These are phyloP conservation scores for Nipponia nippon DNA, from an alignment of 2,113 vertebrate genomes.

Conservation along the genomic window DNA sequence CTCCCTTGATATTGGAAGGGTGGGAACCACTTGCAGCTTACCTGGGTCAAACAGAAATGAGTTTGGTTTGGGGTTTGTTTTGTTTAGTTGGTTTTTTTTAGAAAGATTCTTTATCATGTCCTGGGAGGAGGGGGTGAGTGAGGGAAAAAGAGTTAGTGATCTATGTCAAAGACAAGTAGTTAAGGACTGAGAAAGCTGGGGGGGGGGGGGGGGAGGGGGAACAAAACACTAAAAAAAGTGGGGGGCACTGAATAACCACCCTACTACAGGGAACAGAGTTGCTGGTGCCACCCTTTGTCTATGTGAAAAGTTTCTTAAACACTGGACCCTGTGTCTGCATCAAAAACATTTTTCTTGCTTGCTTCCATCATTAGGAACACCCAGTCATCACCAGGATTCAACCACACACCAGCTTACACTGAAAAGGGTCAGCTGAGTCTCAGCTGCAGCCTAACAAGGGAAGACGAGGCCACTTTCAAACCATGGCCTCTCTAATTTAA, in stretches of 20 bases:
- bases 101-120: background rate
- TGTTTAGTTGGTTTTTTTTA: background rate
- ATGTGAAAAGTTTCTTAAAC: background rate
- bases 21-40: background rate
- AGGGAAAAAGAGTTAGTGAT: background rate
- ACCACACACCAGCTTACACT: background rate
- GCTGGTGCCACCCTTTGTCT: background rate
- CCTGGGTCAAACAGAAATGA: background rate
- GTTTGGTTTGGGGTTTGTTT: background rate
- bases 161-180: background rate
- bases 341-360: background rate
- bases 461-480: background rate
- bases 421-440: background rate
- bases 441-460: background rate
- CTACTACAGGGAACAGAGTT: background rate
- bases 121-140: rapidly evolving
- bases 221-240: too few species aligned
- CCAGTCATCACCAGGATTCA: background rate
- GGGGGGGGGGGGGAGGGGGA: too few species aligned
- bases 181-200: background rate
- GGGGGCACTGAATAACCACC: background rate
- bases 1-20: background rate
- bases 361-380: background rate
- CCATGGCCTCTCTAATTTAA: background rate
- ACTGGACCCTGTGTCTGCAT: background rate